Evolutionary conservation across 2,797 vertebrate genomes (phyloP).

Genomic region (Anguilla pacifica): DNA sequence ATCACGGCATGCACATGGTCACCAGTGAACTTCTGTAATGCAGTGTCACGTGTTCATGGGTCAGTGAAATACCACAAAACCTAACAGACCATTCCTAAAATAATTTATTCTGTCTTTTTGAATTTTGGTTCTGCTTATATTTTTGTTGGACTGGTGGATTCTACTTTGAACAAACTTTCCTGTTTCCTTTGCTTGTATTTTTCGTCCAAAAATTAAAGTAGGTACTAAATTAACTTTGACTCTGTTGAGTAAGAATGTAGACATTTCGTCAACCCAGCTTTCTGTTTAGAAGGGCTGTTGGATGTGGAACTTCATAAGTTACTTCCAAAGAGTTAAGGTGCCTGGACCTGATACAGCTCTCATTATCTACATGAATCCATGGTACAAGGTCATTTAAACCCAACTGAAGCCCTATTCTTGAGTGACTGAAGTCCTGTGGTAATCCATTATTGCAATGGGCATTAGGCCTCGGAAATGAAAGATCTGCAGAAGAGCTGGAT

Average conservation of each 20-base stretch:
- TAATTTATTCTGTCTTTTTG: not conserved
- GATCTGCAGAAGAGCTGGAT: slow-evolving; percentile 7
- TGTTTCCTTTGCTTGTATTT: not conserved
- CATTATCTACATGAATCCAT: not conserved
- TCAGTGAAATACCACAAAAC: not conserved
- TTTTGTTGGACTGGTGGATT: not conserved
- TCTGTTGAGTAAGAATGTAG: not conserved
- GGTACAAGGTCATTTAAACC: slow-evolving; percentile 6
- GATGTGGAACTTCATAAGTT: not conserved
- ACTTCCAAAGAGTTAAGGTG: not conserved
- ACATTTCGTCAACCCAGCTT: not conserved
- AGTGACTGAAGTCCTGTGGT: slow-evolving; percentile 33
- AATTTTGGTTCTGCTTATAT: not conserved
- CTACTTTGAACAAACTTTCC: not conserved
- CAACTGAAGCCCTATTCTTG: slow-evolving; percentile 9
- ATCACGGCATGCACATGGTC: not conserved
- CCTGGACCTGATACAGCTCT: not conserved
- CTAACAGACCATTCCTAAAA: too few species aligned
- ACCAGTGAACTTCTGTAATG: not conserved
- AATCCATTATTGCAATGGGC: slow-evolving; percentile 36
- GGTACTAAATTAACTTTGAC: not conserved
- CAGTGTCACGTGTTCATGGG: not conserved
- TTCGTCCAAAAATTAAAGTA: not conserved
- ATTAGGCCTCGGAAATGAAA: slow-evolving; percentile 35
- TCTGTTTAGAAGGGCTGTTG: not conserved